Percentiles rank a stretch among this genome's conserved stretches.
Evolutionary conservation across 1,140 invertebrate species (phyloP).

Genomic region (Glossosoma conforme): DNA sequence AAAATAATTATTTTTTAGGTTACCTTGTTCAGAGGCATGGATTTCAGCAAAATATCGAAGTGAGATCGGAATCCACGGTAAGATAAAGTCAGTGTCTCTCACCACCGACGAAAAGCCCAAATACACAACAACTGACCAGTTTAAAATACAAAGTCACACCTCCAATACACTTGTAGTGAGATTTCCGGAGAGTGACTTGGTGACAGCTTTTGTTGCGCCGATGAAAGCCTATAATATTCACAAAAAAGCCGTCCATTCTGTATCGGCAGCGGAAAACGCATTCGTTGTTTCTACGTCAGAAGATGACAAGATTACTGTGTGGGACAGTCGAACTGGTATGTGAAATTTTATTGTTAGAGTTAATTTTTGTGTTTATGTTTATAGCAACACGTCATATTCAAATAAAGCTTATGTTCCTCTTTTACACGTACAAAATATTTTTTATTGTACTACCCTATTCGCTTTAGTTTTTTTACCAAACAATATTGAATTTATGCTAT

Average conservation of each 20-base stretch:
- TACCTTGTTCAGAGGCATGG: constrained; percentile 42
- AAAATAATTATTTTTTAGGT: constrained; percentile 33
- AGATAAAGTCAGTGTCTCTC: constrained; percentile 37
- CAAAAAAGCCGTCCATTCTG: constrained; percentile 45
- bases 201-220: constrained; percentile 45
- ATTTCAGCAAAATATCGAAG: constrained; percentile 45
- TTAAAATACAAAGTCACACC: constrained; percentile 38
- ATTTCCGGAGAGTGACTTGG: constrained; percentile 39
- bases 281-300: constrained; percentile 58
- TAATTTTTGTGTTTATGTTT: not conserved
- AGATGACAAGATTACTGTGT: constrained; percentile 56
- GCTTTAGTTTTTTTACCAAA: constrained; percentile 37
- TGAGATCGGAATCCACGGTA: constrained; percentile 41
- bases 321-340: constrained; percentile 58
- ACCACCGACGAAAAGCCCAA: constrained; percentile 40
- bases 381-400: too few relatives aligned
- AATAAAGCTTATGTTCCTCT: too few relatives aligned
- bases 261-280: constrained; percentile 55
- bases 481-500: constrained; percentile 26
- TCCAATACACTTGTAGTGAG: constrained; percentile 41
- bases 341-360: not conserved
- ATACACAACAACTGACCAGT: constrained; percentile 38
- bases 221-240: constrained; percentile 43
- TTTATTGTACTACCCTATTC: too few relatives aligned
- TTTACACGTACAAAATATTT: too few relatives aligned